Conservation (phyloP, 2,113 vertebrate species). For the Polyodon spathula region DNA sequence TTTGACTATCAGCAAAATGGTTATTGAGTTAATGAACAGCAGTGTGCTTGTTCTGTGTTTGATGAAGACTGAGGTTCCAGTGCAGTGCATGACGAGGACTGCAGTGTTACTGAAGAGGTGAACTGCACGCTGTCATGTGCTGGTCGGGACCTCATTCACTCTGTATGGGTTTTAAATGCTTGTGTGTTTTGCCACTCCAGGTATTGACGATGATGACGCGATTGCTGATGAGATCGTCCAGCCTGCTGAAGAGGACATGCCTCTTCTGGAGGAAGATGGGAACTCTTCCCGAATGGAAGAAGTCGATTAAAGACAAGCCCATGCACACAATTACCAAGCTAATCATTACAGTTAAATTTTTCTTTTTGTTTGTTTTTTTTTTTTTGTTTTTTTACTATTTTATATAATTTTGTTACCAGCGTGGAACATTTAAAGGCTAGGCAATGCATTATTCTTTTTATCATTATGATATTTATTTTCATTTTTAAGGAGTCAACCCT, state of each 20-base stretch:
- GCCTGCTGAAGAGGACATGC: constrained; percentile 62
- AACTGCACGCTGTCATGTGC: too few relatives aligned
- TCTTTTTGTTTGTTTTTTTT: background rate
- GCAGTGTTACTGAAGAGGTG: too few relatives aligned
- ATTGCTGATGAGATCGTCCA: constrained; percentile 42
- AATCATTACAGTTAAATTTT: background rate
- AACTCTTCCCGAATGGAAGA: constrained; percentile 73
- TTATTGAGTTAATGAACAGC: too few relatives aligned
- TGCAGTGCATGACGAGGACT: too few relatives aligned
- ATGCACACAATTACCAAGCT: too few relatives aligned
- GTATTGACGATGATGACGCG: constrained; percentile 65
- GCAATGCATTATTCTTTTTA: background rate
- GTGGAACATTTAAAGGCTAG: too few relatives aligned
- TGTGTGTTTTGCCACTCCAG: constrained; percentile 27
- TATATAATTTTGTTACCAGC: background rate
- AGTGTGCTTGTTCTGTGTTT: too few relatives aligned
- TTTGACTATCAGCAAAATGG: too few relatives aligned
- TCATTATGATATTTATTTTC: background rate
- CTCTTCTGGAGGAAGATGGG: constrained; percentile 65
- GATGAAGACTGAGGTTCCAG: too few relatives aligned
- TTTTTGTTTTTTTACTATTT: background rate
- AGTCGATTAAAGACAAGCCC: constrained; percentile 48
- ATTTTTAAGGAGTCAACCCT: background rate
- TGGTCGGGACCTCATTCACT: too few relatives aligned
- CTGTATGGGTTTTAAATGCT: constrained; percentile 41